Percentiles rank a stretch among this genome's conserved stretches.
These are phyloP conservation scores for Lordiphosa andalusiaca DNA, from an alignment of 2,888 invertebrate species.

Conservation along the genomic window DNA sequence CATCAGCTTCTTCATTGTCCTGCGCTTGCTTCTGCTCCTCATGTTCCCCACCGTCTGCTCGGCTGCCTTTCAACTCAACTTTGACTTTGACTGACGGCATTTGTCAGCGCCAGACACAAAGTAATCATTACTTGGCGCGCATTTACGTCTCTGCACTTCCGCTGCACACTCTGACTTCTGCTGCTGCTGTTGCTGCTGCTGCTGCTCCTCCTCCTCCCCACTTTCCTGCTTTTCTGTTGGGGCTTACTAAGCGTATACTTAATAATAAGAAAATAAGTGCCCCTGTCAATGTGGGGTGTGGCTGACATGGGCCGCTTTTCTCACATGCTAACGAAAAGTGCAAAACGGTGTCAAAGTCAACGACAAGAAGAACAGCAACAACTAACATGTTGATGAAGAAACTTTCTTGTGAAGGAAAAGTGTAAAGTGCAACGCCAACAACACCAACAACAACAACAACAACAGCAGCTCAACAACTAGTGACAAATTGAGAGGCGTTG, in stretches of 20 bases:
- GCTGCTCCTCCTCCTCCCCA: neutral
- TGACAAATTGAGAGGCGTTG: slow-evolving; percentile 66
- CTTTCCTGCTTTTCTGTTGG: slow-evolving; percentile 1
- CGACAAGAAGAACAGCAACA: slow-evolving; percentile 32
- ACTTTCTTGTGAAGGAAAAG: slow-evolving; percentile 19
- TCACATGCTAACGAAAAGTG: slow-evolving; percentile 58
- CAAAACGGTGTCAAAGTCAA: slow-evolving; percentile 71
- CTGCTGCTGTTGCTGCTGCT: slow-evolving; percentile 9
- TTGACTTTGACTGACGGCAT: slow-evolving; percentile 70
- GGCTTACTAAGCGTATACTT: slow-evolving; percentile 66
- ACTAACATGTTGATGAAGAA: slow-evolving; percentile 24
- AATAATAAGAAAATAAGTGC: slow-evolving; percentile 73
- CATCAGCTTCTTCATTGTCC: slow-evolving; percentile 26
- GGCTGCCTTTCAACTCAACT: slow-evolving; percentile 28
- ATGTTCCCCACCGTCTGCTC: neutral
- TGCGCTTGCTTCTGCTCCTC: slow-evolving; percentile 6
- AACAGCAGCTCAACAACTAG: slow-evolving; percentile 55
- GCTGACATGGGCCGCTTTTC: slow-evolving; percentile 6
- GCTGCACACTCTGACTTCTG: slow-evolving; percentile 11
- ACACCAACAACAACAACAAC: slow-evolving; percentile 1
- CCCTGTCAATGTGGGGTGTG: slow-evolving; percentile 51
- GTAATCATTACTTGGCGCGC: slow-evolving; percentile 66
- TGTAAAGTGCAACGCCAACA: slow-evolving; percentile 15
- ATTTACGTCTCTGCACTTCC: slow-evolving; percentile 43
- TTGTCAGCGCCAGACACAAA: slow-evolving; percentile 71